Evolutionary conservation across 2,888 invertebrate genomes (phyloP), one percentile per base, ranked within the genome.

Genomic region (Teleogryllus oceanicus): DNA sequence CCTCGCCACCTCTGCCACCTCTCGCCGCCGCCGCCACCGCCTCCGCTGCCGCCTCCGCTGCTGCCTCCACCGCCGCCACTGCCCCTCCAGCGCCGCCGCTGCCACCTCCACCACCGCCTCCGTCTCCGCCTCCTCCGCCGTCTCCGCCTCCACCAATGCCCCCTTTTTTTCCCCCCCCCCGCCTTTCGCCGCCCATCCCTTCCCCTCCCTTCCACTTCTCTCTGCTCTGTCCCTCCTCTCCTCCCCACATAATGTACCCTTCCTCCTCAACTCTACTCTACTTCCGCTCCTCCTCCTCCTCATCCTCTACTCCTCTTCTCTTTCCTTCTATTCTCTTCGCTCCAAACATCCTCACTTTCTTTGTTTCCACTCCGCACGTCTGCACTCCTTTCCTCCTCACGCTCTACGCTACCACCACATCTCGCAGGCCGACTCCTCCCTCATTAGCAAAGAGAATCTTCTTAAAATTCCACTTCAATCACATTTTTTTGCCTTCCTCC

Each of bases 401-500:
- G 10, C n/a, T 16, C 24, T 11, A 13, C 76, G 16, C 76, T 20
- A 76, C 62, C 62, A 11, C n/a, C 62, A 62, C n/a, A 37, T 21
- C 24, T 18, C 76, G 12, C 16, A 16, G 3, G 49, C 20, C 5
- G 18, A 18, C 76, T 16, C 18, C 49, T 49, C 76, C 24, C 76
- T 76, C 24, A 76, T 76, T 76, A 49, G 49, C 20, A 76, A 37
- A 11, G 24, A 76, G 62, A 10, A 10, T n/a, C 62, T 62, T n/a
- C 62, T 62, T 62, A 62, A 62, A 62, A 62, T 62, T 62, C 62
- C 62, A 18, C 62, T 62, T 62, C 62, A 62, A 62, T 62, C 62
- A 11, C 11, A 62, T 62, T 62, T 62, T 62, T 62, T 62, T 62
- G 37, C 1, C 62, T 62, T 62, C 62, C 62, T n/a, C 62, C 62